Conservation (phyloP, 2,797 vertebrate genomes). For the Jordanella pulchra region DNA sequence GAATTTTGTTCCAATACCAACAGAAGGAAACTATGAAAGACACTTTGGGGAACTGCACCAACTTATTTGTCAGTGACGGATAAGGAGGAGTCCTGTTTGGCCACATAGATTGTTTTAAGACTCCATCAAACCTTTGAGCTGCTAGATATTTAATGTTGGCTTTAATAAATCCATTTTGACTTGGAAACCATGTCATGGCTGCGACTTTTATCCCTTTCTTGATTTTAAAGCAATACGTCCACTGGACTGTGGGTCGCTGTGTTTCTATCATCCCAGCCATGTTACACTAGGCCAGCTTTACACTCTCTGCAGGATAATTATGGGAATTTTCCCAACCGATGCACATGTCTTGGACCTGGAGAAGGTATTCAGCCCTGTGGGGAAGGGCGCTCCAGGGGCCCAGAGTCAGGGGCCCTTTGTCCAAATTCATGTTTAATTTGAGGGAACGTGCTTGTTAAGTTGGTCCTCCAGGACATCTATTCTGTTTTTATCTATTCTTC, state of each 20-base stretch:
- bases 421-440: too few relatives aligned
- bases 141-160: neutral
- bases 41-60: neutral
- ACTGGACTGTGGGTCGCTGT: too few relatives aligned
- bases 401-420: too few relatives aligned
- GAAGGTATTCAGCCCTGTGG: too few relatives aligned
- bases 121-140: neutral
- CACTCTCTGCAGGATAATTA: too few relatives aligned
- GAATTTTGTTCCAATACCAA: neutral
- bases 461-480: too few relatives aligned
- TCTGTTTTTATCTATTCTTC: neutral
- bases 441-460: too few relatives aligned
- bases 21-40: neutral
- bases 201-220: neutral
- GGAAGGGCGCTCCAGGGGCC: too few relatives aligned
- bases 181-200: neutral
- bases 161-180: neutral
- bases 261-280: too few relatives aligned
- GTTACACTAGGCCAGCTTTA: too few relatives aligned
- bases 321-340: too few relatives aligned
- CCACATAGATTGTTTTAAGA: neutral
- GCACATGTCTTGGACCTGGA: too few relatives aligned
- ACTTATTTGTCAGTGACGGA: neutral
- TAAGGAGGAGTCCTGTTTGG: neutral
- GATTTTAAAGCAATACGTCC: neutral